phyloP scores from a whole-genome alignment of 2,113 vertebrate genomes.

The Oenanthe oenanthe region DNA sequence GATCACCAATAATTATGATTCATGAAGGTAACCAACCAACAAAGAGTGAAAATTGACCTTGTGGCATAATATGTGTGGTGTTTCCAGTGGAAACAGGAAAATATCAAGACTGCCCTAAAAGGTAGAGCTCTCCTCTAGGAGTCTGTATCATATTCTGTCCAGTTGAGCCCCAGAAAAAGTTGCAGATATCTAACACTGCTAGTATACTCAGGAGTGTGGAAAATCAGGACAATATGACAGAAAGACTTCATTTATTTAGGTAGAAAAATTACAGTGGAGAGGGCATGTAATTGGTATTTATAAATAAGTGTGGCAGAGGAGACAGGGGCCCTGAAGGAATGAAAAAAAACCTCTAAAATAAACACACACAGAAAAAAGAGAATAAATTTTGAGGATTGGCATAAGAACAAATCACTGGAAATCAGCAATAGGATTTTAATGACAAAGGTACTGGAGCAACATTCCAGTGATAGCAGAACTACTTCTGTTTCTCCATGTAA shows the following conservation, averaged over 20 bases:
- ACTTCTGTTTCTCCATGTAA: not conserved
- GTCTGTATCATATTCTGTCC: not conserved
- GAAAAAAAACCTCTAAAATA: not conserved
- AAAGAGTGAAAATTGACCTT: accelerated
- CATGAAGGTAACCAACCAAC: not conserved
- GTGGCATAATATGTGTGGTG: accelerated
- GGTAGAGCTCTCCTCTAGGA: not conserved
- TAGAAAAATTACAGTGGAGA: not conserved
- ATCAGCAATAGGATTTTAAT: not conserved
- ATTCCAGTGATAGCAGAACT: not conserved
- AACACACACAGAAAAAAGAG: not conserved
- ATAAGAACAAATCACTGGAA: not conserved
- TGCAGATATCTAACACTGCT: not conserved
- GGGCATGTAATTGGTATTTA: not conserved
- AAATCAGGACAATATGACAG: not conserved
- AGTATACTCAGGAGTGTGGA: not conserved
- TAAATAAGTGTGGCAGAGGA: not conserved
- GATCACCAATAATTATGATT: not conserved
- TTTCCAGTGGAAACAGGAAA: not conserved
- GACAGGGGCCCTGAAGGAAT: not conserved
- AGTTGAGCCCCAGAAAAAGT: not conserved
- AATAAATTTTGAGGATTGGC: not conserved
- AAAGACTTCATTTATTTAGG: not conserved
- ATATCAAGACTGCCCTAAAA: not conserved
- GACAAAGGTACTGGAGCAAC: not conserved